Evolutionary conservation across 2,888 invertebrate genomes (phyloP).

Genomic region (Invenusta paracnida): DNA sequence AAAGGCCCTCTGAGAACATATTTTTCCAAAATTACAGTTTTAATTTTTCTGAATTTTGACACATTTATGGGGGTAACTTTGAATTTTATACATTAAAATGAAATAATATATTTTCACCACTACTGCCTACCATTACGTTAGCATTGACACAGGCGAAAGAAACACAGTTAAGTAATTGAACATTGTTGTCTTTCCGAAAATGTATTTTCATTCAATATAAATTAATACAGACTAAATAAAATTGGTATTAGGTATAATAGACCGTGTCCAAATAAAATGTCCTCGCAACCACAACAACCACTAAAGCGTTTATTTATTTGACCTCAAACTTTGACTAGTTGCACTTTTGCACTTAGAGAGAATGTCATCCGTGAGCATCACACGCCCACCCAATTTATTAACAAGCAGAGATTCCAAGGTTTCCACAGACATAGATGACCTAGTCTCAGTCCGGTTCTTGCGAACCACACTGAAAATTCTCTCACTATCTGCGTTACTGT

Average conservation of each 20-base stretch:
- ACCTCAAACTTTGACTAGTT: too few species aligned
- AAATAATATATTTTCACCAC: too few species aligned
- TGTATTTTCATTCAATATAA: too few species aligned
- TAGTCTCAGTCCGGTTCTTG: not conserved
- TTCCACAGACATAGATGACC: not conserved
- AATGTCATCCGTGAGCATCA: not conserved
- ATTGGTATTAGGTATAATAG: too few species aligned
- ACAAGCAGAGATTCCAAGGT: not conserved
- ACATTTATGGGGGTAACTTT: not conserved
- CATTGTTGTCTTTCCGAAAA: too few species aligned
- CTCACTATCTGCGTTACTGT: not conserved
- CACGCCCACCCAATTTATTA: not conserved
- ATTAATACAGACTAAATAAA: too few species aligned
- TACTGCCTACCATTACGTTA: too few species aligned
- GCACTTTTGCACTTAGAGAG: not conserved
- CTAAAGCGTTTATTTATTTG: too few species aligned
- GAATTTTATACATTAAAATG: not conserved
- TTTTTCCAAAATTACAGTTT: constrained; percentile 17
- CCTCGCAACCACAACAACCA: too few species aligned
- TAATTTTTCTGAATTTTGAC: not conserved
- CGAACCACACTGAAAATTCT: not conserved
- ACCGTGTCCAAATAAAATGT: too few species aligned
- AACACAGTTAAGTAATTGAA: too few species aligned
- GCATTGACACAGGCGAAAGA: too few species aligned
- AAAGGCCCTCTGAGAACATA: constrained; percentile 23